Evolutionary conservation across 2,888 invertebrate genomes (phyloP), one percentile per base, ranked within the genome.

Genomic region (Amblyteles armatorius): DNA sequence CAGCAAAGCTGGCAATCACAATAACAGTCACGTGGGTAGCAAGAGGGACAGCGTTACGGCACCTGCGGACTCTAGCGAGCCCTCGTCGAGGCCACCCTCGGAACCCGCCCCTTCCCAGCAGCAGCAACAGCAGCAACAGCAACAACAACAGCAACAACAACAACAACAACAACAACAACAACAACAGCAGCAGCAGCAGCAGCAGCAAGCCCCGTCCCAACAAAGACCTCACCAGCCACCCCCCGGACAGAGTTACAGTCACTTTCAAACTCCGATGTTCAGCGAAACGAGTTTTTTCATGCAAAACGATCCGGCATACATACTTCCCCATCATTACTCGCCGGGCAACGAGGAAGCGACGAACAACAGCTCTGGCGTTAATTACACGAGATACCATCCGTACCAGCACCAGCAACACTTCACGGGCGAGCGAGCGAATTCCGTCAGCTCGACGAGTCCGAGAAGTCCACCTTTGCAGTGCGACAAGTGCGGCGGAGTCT

Each of bases 401-500:
- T 92, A 94, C 91, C 89, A 96, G 95, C 91, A 96, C 95, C 95
- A 95, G 88, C 95, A 95, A 73, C 94, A 95, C 87, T 89, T 89
- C 87, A 76, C 87, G 73, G 79, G 88, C 79, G 91, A 93, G 68
- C 89, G 91, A 0, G 87, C 91, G 16, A 96, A 90, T 83, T 92
- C 93, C 16, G 92, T 92, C 67, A 92, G 92, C 95, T 90, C 96
- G 16, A 96, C 96, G 50, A 97, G 97, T 60, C 96, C 97, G 16
- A 95, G 96, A 0, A 96, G 96, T 84, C 92, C 94, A 22, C 90
- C 92, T 11, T 95, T 96, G 91, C 97, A 97, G 93, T 97, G 97
- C 94, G 97, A 98, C 92, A 97, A 97, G 93, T 98, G 98, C 92
- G 97, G 97, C 82, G 96, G 96, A 86, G 96, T 97, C 79, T 97